Percentiles rank a stretch among this genome's conserved stretches.
These are phyloP conservation scores for Athalia circularis DNA, from an alignment of 2,888 invertebrate species.

Conservation along the genomic window DNA sequence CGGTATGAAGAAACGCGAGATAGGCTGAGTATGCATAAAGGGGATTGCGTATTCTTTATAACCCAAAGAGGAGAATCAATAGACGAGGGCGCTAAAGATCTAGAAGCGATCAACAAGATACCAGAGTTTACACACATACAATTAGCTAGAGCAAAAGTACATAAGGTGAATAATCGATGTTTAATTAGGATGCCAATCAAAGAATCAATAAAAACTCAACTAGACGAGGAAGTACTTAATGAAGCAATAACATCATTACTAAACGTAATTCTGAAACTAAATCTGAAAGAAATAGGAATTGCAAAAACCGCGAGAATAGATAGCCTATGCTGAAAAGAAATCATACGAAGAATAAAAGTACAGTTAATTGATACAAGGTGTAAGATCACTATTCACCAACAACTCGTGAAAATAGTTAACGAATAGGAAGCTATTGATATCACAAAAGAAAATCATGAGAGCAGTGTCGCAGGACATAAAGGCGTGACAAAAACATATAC, in stretches of 20 bases:
- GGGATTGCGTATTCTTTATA: background rate
- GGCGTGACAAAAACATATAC: conserved; percentile 43
- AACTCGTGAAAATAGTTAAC: too few species aligned
- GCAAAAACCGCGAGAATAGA: too few species aligned
- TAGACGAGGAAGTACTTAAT: too few species aligned
- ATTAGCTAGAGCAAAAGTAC: too few species aligned
- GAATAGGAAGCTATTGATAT: background rate
- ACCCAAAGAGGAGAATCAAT: background rate
- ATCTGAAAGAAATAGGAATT: background rate
- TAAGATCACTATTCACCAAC: too few species aligned
- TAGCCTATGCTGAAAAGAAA: too few species aligned
- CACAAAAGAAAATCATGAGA: background rate
- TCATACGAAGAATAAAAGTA: too few species aligned
- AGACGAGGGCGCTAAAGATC: background rate
- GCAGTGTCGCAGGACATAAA: conserved; percentile 45
- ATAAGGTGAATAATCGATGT: too few species aligned
- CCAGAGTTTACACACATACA: background rate
- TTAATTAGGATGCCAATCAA: too few species aligned
- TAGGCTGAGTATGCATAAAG: background rate
- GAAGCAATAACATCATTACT: background rate
- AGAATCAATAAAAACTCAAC: too few species aligned
- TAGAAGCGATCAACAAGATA: background rate
- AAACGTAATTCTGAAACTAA: background rate
- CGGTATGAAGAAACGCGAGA: too few species aligned
- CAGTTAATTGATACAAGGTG: too few species aligned